These are phyloP conservation scores for Anisognathus igniventris DNA, from an alignment of 2,797 vertebrate genomes.

Conservation along the genomic window DNA sequence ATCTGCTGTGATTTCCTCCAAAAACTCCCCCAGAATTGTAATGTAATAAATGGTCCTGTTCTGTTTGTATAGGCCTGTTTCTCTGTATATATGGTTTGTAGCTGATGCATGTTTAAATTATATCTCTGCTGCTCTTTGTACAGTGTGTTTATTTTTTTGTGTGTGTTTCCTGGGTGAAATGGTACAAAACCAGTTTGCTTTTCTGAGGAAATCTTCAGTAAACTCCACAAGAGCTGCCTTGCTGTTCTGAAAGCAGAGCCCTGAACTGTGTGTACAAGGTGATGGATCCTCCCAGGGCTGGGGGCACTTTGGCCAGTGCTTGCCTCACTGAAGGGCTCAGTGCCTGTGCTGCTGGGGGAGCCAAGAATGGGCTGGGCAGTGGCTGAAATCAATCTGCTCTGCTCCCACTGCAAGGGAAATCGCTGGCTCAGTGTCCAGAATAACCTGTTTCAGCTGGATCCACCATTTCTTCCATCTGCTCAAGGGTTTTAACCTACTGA, in stretches of 20 bases:
- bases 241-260: not conserved
- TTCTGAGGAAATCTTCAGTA: not conserved
- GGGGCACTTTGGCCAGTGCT: not conserved
- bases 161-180: not conserved
- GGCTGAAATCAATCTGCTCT: not conserved
- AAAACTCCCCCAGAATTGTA: not conserved
- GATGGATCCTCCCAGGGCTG: not conserved
- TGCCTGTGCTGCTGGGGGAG: not conserved
- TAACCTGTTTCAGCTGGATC: not conserved
- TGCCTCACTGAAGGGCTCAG: not conserved
- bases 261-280: not conserved
- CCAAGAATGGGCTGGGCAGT: not conserved
- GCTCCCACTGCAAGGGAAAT: not conserved
- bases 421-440: not conserved
- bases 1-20: not conserved
- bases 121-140: constrained; percentile 22
- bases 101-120: constrained; percentile 61
- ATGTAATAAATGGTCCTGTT: constrained; percentile 8
- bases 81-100: constrained; percentile 56
- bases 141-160: not conserved
- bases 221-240: not conserved
- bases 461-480: not conserved
- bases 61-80: constrained; percentile 26
- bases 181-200: not conserved
- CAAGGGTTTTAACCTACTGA: not conserved